Conservation (phyloP, 2,888 invertebrate species). For the Trichogramma dendrolimi region DNA sequence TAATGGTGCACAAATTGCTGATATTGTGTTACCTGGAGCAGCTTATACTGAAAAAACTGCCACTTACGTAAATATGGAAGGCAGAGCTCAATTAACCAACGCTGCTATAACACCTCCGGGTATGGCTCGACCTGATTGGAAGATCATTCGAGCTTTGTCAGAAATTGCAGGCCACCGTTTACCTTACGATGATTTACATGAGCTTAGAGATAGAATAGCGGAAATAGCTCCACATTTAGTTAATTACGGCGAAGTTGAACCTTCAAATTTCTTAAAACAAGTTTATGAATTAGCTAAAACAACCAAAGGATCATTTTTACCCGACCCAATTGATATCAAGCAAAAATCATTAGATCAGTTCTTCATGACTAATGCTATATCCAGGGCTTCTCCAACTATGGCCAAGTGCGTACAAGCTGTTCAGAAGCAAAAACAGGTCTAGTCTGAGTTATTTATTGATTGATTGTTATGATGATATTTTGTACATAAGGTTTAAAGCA, state of each 20-base stretch:
- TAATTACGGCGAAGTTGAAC: conserved; percentile 77
- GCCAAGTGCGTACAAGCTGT: conserved; percentile 95
- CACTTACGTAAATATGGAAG: conserved; percentile 98
- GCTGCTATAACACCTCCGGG: conserved; percentile 88
- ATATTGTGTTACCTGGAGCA: conserved; percentile 89
- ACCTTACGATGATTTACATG: conserved; percentile 83
- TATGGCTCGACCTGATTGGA: conserved; percentile 95
- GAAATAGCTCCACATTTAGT: conserved; percentile 87
- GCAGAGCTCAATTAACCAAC: conserved; percentile 86
- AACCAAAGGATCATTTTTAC: conserved; percentile 38
- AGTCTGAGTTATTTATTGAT: no score
- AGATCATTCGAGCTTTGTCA: conserved; percentile 92
- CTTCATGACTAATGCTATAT: conserved; percentile 95
- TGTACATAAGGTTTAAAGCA: no score
- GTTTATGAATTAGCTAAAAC: conserved; percentile 71
- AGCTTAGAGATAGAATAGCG: conserved; percentile 75
- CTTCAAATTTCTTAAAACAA: conserved; percentile 78
- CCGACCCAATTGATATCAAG: conserved; percentile 62
- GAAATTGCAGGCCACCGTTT: conserved; percentile 71
- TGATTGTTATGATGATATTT: no score
- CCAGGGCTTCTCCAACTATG: conserved; percentile 96
- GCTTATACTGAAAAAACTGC: conserved; percentile 98
- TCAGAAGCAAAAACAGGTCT: conserved; percentile 58
- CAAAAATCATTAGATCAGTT: conserved; percentile 77
- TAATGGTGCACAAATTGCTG: conserved; percentile 85